phyloP scores from a whole-genome alignment of 2,113 vertebrate genomes.

The Garra rufa region DNA sequence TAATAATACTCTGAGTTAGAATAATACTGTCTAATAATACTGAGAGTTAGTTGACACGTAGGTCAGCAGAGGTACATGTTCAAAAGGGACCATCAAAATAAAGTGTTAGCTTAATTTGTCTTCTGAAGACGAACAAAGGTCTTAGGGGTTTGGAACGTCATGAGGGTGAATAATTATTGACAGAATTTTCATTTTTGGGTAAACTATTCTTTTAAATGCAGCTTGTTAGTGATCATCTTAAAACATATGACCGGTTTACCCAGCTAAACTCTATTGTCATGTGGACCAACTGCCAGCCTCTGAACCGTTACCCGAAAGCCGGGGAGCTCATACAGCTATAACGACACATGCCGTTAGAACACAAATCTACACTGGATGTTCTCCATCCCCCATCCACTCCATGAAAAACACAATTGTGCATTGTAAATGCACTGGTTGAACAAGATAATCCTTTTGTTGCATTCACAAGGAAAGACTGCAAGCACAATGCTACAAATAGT shows the following conservation, averaged over 20 bases:
- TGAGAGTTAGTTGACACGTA: no score
- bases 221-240: conserved; percentile 55
- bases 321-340: conserved; percentile 66
- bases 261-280: conserved; percentile 58
- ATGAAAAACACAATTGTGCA: conserved; percentile 27
- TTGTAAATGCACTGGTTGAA: conserved; percentile 25
- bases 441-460: conserved; percentile 14
- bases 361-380: conserved; percentile 69
- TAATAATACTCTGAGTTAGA: no score
- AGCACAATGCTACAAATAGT: background rate
- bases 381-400: conserved; percentile 48
- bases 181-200: no score
- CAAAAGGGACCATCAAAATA: no score
- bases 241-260: conserved; percentile 65
- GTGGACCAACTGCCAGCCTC: conserved; percentile 62
- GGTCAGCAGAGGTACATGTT: no score
- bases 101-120: no score
- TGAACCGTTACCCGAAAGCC: conserved; percentile 68
- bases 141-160: no score
- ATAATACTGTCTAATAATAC: no score
- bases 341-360: conserved; percentile 73
- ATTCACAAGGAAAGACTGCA: background rate
- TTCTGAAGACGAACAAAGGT: no score
- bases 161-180: no score
- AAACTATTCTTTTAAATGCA: background rate